Evolutionary conservation across 2,113 vertebrate species (phyloP).

Genomic region (Drymodes brunneopygia): DNA sequence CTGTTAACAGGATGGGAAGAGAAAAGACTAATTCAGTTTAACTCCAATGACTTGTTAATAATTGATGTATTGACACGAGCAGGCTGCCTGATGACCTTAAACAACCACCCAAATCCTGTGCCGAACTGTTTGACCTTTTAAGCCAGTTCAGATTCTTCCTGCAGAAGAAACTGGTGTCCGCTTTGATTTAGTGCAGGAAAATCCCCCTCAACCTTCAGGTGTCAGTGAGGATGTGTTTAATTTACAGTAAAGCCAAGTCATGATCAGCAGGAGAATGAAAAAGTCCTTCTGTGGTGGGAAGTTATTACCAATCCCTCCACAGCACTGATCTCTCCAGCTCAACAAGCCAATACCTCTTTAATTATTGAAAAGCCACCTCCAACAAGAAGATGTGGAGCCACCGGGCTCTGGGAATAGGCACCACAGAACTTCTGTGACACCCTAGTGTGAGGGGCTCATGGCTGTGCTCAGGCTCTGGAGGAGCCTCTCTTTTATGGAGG

Average conservation of each 20-base stretch:
- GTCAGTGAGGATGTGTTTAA: constrained; percentile 49
- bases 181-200: constrained; percentile 64
- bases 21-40: constrained; percentile 19
- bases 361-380: constrained; percentile 27
- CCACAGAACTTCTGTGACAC: background rate
- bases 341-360: constrained; percentile 33
- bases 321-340: constrained; percentile 5
- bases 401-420: fast-evolving
- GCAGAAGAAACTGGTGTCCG: constrained; percentile 22
- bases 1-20: background rate
- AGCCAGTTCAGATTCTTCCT: constrained; percentile 49
- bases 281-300: constrained; percentile 15
- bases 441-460: fast-evolving
- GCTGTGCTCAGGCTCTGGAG: background rate
- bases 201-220: constrained; percentile 61
- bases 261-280: constrained; percentile 43
- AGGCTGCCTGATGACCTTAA: constrained; percentile 41
- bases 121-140: constrained; percentile 51
- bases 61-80: constrained; percentile 56
- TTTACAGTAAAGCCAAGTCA: constrained; percentile 59
- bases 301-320: constrained; percentile 15
- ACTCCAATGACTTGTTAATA: constrained; percentile 55
- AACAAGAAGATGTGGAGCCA: background rate
- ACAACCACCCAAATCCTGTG: constrained; percentile 31
- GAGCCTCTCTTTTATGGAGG: background rate